Conservation (phyloP, 2,113 vertebrate genomes). For the Apus apus region DNA sequence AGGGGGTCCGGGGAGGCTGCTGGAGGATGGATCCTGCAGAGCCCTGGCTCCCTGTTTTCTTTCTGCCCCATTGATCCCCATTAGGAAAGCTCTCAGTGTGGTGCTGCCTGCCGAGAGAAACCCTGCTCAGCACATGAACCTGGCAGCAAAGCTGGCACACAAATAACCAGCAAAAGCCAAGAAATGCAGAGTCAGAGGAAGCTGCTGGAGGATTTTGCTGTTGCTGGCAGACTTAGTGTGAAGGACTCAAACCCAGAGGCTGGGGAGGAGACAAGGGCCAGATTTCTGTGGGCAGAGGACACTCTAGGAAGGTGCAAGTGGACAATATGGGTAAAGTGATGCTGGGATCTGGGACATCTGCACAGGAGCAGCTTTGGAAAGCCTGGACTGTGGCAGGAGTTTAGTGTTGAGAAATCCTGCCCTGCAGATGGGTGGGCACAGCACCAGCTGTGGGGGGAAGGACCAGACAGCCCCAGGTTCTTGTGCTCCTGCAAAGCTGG, state of each 20-base stretch:
- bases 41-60: not conserved
- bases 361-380: not conserved
- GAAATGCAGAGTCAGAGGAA: not conserved
- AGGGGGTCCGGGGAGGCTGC: not conserved
- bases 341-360: not conserved
- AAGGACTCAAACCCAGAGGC: not conserved
- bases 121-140: not conserved
- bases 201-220: not conserved
- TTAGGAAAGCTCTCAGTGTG: not conserved
- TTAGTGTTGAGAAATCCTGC: no score
- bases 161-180: not conserved
- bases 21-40: not conserved
- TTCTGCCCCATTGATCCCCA: not conserved
- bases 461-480: not conserved
- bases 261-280: not conserved
- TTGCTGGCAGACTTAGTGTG: not conserved
- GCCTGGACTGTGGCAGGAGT: not conserved
- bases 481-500: not conserved
- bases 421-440: no score
- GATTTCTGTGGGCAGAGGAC: not conserved
- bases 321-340: not conserved
- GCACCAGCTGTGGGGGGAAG: not conserved
- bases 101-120: not conserved
- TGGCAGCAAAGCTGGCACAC: not conserved
- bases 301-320: accelerated